Conservation (phyloP, 2,113 vertebrate genomes). For the Cromileptes altivelis region DNA sequence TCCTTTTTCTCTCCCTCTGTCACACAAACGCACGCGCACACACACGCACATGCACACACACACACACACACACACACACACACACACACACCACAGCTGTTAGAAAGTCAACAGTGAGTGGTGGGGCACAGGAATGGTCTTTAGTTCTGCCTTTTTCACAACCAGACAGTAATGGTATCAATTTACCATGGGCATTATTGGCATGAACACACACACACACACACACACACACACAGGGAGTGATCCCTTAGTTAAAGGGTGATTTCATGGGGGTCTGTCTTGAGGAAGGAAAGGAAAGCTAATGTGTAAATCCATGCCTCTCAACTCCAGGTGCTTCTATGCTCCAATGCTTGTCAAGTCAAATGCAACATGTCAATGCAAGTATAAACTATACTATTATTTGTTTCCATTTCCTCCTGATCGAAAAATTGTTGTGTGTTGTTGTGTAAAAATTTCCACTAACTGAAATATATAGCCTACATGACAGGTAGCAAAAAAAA, state of each 20-base stretch:
- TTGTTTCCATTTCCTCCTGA: neutral
- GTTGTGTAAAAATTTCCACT: no score
- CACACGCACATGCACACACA: neutral
- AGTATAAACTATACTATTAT: constrained; percentile 63
- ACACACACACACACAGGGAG: constrained; percentile 22
- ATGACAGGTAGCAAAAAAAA: no score
- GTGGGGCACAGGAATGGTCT: constrained; percentile 51
- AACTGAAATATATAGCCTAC: no score
- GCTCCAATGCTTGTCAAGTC: constrained; percentile 20
- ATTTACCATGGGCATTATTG: constrained; percentile 61
- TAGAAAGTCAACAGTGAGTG: constrained; percentile 28
- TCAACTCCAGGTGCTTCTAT: constrained; percentile 50
- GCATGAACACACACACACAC: constrained; percentile 31
- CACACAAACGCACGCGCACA: neutral
- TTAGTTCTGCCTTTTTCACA: constrained; percentile 64
- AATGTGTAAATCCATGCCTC: constrained; percentile 29
- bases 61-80: neutral
- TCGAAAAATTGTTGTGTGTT: neutral
- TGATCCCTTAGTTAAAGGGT: constrained; percentile 39
- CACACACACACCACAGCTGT: constrained; percentile 23
- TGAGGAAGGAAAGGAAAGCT: constrained; percentile 32
- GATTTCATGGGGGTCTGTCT: constrained; percentile 57
- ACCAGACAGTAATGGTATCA: constrained; percentile 65
- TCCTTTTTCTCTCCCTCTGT: no score
- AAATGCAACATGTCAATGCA: constrained; percentile 1